Conservation (phyloP, 2,113 vertebrate genomes). For the Phodopus roborovskii region DNA sequence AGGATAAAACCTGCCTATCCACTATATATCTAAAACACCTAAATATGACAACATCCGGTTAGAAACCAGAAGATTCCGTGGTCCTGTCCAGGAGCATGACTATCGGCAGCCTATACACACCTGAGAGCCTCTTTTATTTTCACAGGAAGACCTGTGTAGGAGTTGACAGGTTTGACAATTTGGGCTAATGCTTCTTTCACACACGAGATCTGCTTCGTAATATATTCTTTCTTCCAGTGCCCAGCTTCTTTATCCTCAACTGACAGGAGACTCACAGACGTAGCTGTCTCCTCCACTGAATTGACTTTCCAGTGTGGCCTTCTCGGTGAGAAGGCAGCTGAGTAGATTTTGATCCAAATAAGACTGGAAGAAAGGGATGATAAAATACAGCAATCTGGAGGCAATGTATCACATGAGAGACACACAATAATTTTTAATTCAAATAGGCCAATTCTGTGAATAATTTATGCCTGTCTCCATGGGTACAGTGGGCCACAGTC, state of each 20-base stretch:
- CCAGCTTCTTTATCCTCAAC: constrained; percentile 82
- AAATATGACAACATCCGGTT: neutral
- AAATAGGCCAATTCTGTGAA: neutral
- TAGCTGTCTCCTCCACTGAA: constrained; percentile 66
- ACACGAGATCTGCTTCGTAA: constrained; percentile 83
- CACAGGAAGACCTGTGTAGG: constrained; percentile 88
- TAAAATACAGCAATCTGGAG: neutral
- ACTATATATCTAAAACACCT: neutral
- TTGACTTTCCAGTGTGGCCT: constrained; percentile 75
- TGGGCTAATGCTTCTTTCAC: constrained; percentile 83
- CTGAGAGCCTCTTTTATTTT: constrained; percentile 87
- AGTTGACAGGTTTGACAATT: constrained; percentile 85
- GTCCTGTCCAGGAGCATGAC: neutral
- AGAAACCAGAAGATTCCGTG: fast-evolving
- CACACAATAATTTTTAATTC: neutral
- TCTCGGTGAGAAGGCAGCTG: constrained; percentile 77
- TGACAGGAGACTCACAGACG: constrained; percentile 63
- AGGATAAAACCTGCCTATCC: fast-evolving
- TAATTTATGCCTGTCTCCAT: neutral
- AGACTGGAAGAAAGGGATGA: constrained; percentile 81
- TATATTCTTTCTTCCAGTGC: constrained; percentile 91
- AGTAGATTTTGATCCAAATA: constrained; percentile 90
- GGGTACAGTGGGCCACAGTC: neutral
- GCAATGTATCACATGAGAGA: neutral
- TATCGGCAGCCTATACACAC: constrained; percentile 74